Evolutionary conservation across 1,140 invertebrate species (phyloP).

Genomic region (Sweltsa coloradensis): DNA sequence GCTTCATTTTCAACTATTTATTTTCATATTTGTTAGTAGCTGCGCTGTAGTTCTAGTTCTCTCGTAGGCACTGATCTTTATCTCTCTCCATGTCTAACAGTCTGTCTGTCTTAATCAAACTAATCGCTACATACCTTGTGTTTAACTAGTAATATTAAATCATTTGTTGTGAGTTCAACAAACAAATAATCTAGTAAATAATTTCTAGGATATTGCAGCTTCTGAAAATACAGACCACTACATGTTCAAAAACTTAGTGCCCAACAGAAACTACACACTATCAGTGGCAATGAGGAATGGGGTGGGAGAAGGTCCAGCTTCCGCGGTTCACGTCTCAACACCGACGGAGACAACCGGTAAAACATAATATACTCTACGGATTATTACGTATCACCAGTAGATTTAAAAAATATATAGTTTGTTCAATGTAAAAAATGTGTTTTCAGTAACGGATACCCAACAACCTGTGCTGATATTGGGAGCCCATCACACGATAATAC

Average conservation of each 20-base stretch:
- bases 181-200: constrained; percentile 17
- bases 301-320: constrained; percentile 62
- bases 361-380: not conserved
- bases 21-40: not conserved
- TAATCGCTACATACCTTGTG: not conserved
- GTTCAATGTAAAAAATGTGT: constrained; percentile 12
- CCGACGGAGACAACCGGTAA: constrained; percentile 47
- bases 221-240: constrained; percentile 52
- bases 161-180: too few relatives aligned
- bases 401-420: constrained; percentile 8
- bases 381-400: too few relatives aligned
- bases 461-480: constrained; percentile 60
- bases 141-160: constrained; percentile 2
- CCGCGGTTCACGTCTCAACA: constrained; percentile 47
- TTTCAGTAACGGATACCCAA: constrained; percentile 39
- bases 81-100: not conserved
- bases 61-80: not conserved
- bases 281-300: constrained; percentile 67
- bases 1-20: not conserved
- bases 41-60: not conserved
- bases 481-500: constrained; percentile 49
- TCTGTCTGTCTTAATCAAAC: not conserved
- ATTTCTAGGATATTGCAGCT: constrained; percentile 54
- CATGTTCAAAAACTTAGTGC: constrained; percentile 63
- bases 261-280: constrained; percentile 62